Base-by-base conservation (phyloP, 2,888 invertebrate genomes). In the Hypsopygia costalis region DNA sequence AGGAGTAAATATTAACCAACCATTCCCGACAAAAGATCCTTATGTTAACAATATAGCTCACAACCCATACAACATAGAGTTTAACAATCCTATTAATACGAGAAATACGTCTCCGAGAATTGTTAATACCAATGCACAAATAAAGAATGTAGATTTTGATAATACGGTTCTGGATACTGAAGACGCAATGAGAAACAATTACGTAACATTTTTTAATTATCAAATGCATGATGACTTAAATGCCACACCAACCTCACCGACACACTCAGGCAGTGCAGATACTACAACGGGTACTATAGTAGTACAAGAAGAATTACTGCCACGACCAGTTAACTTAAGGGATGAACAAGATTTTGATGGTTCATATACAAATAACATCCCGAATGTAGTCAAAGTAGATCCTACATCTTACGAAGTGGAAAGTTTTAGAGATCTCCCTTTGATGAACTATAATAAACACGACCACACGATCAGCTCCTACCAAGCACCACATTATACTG, bases 401-500 rank as follows among this genome's bases (percentile, higher is more conserved):
- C 43, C 58, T 1, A 53, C 47, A 36, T 61, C 67, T 0, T 83
- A 76, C 70, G 79, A 73, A 54, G 54, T 77, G 34, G 80, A 80
- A 47, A 78, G 63, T 51, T 79, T 87, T 9, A 83, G 81, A 0
- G 61, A 75, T 20, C 49, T 88, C 22, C 88, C 88, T 1, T 47
- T 88, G 1, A 86, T 85, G 83, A 71, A 79, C 34, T 78, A 77
- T 50, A 63, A 76, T 40, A 80, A 83, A 9, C 85, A 86, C 43
- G 55, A 79, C 29, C 69, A 79, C 36, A 65, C 75, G 1, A 78
- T 82, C 32, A 81, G 78, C 48, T 88, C 87, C 0, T 88, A 88
- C 46, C 74, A 69, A 40, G 88, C 87, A 22, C 87, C 88, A 0
- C 87, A 88, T 69, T 88, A 87, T 51, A 77, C 80, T 27, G 88